Evolutionary conservation across 2,888 invertebrate genomes (phyloP).

Genomic region (Sphaerophoria rueppellii): DNA sequence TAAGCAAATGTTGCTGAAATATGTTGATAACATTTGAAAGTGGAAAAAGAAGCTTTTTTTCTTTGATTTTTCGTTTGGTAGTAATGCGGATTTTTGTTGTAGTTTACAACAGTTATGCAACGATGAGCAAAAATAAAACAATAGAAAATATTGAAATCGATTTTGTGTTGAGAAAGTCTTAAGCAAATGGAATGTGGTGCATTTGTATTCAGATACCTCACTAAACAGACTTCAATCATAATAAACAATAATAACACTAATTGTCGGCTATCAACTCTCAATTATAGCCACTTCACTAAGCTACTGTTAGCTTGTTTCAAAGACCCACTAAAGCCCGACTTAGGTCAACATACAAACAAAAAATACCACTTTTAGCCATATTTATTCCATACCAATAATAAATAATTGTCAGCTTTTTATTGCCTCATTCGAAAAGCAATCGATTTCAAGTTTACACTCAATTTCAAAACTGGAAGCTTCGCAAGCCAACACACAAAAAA

Average conservation of each 20-base stretch:
- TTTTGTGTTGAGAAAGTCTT: constrained; percentile 29
- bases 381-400: constrained; percentile 7
- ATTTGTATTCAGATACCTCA: too few relatives aligned
- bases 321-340: constrained; percentile 56
- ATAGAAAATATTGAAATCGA: constrained; percentile 47
- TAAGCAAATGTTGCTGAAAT: background rate
- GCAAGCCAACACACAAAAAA: background rate
- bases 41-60: constrained; percentile 50
- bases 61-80: constrained; percentile 20
- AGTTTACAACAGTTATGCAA: constrained; percentile 64
- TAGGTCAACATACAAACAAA: constrained; percentile 17
- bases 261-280: constrained; percentile 26
- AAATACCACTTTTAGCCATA: background rate
- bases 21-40: constrained; percentile 18
- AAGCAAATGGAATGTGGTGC: too few relatives aligned
- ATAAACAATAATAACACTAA: constrained; percentile 38
- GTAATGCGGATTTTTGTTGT: constrained; percentile 57
- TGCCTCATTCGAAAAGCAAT: constrained; percentile 19
- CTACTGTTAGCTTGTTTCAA: constrained; percentile 53
- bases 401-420: background rate
- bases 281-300: constrained; percentile 23
- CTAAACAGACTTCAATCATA: constrained; percentile 15
- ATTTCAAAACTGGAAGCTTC: constrained; percentile 1
- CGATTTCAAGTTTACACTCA: constrained; percentile 25
- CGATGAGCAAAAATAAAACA: background rate